Evolutionary conservation across 2,797 vertebrate species (phyloP).

Genomic region (Carcharodon carcharias): DNA sequence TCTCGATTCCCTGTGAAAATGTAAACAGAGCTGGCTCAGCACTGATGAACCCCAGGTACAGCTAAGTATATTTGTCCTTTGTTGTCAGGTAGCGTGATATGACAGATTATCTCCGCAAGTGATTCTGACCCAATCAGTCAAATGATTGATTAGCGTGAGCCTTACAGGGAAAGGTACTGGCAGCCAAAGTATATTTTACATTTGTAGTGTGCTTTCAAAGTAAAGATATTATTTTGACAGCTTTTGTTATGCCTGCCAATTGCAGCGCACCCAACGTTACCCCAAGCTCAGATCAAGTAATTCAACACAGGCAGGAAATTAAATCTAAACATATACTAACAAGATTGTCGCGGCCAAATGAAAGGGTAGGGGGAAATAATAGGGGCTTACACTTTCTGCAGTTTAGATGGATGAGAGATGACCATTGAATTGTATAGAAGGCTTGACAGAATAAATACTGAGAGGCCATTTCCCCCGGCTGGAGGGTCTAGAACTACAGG

Average conservation of each 20-base stretch:
- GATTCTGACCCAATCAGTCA: neutral
- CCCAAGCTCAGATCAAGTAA: neutral
- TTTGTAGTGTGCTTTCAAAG: neutral
- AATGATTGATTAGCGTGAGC: neutral
- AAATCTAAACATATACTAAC: neutral
- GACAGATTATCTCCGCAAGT: neutral
- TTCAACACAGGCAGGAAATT: neutral
- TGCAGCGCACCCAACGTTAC: neutral
- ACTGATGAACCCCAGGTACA: neutral
- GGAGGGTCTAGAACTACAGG: too few relatives aligned
- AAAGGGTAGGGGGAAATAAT: neutral
- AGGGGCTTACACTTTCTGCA: neutral
- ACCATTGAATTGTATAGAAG: neutral
- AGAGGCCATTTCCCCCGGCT: too few relatives aligned
- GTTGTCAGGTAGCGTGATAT: neutral
- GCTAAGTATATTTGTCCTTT: neutral
- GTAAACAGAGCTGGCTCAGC: neutral
- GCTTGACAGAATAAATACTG: too few relatives aligned
- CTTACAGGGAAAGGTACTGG: neutral
- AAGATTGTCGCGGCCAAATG: neutral
- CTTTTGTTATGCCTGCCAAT: neutral
- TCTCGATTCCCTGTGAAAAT: neutral
- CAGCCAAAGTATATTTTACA: neutral
- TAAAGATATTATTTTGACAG: neutral
- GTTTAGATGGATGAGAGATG: neutral